Percentiles rank a stretch among this genome's conserved stretches.
Conservation (phyloP, 1,140 invertebrate species). For the Tetragnatha versicolor region DNA sequence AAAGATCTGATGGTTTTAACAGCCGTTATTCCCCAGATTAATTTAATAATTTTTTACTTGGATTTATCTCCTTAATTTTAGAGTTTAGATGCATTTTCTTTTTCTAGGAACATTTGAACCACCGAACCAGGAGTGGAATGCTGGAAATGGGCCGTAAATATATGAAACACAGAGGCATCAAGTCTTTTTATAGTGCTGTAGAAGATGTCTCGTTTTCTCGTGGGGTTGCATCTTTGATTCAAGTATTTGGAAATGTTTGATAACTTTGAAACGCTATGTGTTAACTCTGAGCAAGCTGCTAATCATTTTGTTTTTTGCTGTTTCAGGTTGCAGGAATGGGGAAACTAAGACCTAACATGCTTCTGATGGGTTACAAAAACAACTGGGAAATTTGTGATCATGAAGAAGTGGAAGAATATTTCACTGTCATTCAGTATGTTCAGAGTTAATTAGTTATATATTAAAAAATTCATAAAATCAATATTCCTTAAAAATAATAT, state of each 20-base stretch:
- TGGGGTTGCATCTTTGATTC: constrained; percentile 64
- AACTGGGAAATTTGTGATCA: constrained; percentile 62
- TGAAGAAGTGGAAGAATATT: constrained; percentile 65
- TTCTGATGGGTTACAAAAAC: constrained; percentile 74
- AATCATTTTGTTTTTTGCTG: background rate
- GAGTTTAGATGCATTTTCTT: background rate
- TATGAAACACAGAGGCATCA: constrained; percentile 65
- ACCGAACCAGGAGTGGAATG: constrained; percentile 65
- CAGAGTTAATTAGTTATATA: too few relatives aligned
- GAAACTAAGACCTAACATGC: constrained; percentile 87
- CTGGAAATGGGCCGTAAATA: constrained; percentile 65
- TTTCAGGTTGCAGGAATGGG: constrained; percentile 76
- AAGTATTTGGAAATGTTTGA: constrained; percentile 51
- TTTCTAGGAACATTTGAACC: constrained; percentile 59
- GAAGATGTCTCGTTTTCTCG: constrained; percentile 73
- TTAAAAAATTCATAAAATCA: too few relatives aligned
- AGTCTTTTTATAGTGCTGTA: constrained; percentile 67
- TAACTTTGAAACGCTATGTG: background rate
- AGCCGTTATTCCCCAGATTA: background rate
- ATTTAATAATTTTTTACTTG: too few relatives aligned
- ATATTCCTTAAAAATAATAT: too few relatives aligned
- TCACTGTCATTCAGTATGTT: constrained; percentile 66
- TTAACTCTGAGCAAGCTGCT: background rate
- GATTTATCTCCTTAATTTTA: background rate
- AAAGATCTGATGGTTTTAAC: too few relatives aligned